Evolutionary conservation across 2,888 invertebrate species (phyloP), one percentile per base, ranked within the genome.

Genomic region (Synanthedon formicaeformis): DNA sequence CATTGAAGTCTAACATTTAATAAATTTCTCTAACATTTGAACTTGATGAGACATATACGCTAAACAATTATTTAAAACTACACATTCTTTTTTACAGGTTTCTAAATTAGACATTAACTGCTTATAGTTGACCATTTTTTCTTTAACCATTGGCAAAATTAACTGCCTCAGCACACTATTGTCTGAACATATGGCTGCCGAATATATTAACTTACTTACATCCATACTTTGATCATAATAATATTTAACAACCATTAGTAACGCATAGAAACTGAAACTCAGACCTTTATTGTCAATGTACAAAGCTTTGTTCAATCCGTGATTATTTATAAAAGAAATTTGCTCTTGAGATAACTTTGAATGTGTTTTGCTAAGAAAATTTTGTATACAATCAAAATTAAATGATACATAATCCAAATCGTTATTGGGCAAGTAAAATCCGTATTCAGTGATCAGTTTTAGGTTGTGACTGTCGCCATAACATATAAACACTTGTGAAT

Each of bases 391-490:
- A 45, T 83, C 78, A 64, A 91, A 85, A 40, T 79, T 71, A 64
- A 95, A 90, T 52, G 87, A 78, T 52, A 94, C 89, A 70, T 80
- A 89, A 75, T 94, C 94, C 62, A 93, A 81, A 40, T 88, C 85
- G 85, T 95, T 96, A 5, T 80, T 68, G 0, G 91, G 89, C 56
- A 93, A 75, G 63, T 91, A 92, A 75, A 97, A 97, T 0, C 97
- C 97, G 84, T 97, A 97, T 66, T 97, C 95, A 0, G 92, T 85
- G 40, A 94, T 90, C n/a, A 97, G 82, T 73, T 93, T 94, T 0
- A 90, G 75, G 81, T 94, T 97, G 63, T 92, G 90, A 71, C 96
- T 93, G 45, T 91, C 87, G 1, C 97, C 97, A 71, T 97, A 97
- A 63, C 93, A 94, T 63, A 97, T 97, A 73, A 95, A 97, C 53